Evolutionary conservation across 2,113 vertebrate species (phyloP).

Genomic region (Chloropsis hardwickii): DNA sequence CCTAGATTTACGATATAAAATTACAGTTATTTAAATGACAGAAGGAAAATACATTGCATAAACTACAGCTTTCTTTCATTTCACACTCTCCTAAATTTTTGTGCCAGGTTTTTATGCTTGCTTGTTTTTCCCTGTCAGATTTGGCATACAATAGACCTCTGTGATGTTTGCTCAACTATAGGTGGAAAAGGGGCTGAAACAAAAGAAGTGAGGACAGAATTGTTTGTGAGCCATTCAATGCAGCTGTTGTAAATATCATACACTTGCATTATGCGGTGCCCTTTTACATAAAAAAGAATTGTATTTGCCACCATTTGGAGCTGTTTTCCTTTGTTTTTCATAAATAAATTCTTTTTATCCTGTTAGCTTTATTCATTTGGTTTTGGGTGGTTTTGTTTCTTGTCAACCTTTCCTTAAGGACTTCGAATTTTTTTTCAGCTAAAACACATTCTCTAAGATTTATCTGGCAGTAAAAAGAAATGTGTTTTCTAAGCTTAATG

Average conservation of each 20-base stretch:
- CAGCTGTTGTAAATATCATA: conserved; percentile 1
- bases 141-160: neutral
- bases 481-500: neutral
- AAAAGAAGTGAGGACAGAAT: neutral
- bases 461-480: neutral
- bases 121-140: neutral
- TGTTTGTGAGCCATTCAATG: conserved; percentile 5
- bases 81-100: neutral
- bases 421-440: neutral
- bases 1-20: neutral
- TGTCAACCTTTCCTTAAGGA: conserved; percentile 6
- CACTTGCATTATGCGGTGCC: neutral
- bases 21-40: neutral
- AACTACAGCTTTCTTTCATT: neutral
- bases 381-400: neutral
- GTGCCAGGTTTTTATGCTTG: neutral
- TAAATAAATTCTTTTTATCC: conserved; percentile 29
- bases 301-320: conserved; percentile 5
- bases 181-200: neutral
- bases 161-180: neutral
- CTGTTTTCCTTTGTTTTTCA: neutral
- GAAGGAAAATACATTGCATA: neutral
- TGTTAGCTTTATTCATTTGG: neutral
- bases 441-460: neutral
- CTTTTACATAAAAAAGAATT: conserved; percentile 37